Percentiles rank a stretch among this genome's conserved stretches.
Evolutionary conservation across 2,888 invertebrate species (phyloP).

Genomic region (Craniophora ligustri): DNA sequence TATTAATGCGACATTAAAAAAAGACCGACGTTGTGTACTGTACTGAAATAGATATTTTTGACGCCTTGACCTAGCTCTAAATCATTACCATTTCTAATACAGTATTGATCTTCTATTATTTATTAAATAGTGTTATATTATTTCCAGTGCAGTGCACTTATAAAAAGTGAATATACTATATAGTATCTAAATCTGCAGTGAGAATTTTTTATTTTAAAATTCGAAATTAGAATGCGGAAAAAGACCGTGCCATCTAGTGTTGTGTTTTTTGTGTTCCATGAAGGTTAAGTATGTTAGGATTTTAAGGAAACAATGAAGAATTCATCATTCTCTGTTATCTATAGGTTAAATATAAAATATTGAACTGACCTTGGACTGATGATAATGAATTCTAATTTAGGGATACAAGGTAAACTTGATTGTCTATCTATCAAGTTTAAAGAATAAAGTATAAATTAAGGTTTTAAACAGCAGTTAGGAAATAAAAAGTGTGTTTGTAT

Average conservation of each 20-base stretch:
- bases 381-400: slow-evolving; percentile 41
- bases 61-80: slow-evolving; percentile 75
- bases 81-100: slow-evolving; percentile 66
- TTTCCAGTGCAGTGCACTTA: slow-evolving; percentile 66
- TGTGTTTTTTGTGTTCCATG: slow-evolving; percentile 29
- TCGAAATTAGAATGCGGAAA: slow-evolving; percentile 42
- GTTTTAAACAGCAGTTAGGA: no score
- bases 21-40: slow-evolving; percentile 44
- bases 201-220: slow-evolving; percentile 12
- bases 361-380: slow-evolving; percentile 40
- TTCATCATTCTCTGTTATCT: not conserved
- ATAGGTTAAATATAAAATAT: slow-evolving; percentile 4
- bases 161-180: slow-evolving; percentile 13
- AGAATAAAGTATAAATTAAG: not conserved
- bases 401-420: slow-evolving; percentile 33
- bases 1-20: slow-evolving; percentile 39
- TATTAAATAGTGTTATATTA: no score
- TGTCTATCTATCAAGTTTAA: slow-evolving; percentile 3
- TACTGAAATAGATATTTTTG: slow-evolving; percentile 67
- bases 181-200: no score
- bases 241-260: slow-evolving; percentile 27
- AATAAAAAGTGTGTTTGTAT: no score
- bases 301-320: not conserved
- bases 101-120: no score
- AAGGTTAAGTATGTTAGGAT: slow-evolving; percentile 24